phyloP scores from a whole-genome alignment of 2,113 vertebrate genomes.

The Lates calcarifer region DNA sequence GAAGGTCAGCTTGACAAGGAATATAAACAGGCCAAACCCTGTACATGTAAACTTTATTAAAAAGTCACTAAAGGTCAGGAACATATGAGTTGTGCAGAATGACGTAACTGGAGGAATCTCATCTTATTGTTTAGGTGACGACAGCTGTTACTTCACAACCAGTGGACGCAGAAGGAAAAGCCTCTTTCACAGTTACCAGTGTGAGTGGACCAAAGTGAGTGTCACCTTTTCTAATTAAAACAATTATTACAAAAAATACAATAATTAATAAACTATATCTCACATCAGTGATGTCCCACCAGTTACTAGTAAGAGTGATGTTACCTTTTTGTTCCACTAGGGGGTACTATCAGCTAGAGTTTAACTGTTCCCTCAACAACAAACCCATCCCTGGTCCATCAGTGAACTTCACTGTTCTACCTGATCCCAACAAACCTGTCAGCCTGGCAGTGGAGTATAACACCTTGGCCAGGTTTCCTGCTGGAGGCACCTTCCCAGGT shows the following conservation, averaged over 20 bases:
- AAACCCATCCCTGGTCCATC: constrained; percentile 83
- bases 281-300: neutral
- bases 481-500: constrained; percentile 91
- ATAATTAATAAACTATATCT: neutral
- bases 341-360: constrained; percentile 87
- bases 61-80: neutral
- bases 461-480: constrained; percentile 79
- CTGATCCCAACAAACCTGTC: constrained; percentile 90
- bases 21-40: neutral
- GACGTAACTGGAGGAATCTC: neutral
- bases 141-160: constrained; percentile 63
- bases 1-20: constrained; percentile 61
- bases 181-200: constrained; percentile 83
- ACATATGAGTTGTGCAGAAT: neutral
- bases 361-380: constrained; percentile 83
- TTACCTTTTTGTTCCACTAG: constrained; percentile 79
- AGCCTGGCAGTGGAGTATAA: constrained; percentile 87
- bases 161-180: constrained; percentile 87
- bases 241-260: neutral
- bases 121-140: constrained; percentile 67
- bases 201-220: constrained; percentile 91
- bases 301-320: neutral
- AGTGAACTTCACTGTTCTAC: constrained; percentile 88
- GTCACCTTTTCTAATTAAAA: neutral
- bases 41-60: neutral